These are phyloP conservation scores for Triplophysa tibetana DNA, from an alignment of 2,113 vertebrate genomes.

Conservation along the genomic window DNA sequence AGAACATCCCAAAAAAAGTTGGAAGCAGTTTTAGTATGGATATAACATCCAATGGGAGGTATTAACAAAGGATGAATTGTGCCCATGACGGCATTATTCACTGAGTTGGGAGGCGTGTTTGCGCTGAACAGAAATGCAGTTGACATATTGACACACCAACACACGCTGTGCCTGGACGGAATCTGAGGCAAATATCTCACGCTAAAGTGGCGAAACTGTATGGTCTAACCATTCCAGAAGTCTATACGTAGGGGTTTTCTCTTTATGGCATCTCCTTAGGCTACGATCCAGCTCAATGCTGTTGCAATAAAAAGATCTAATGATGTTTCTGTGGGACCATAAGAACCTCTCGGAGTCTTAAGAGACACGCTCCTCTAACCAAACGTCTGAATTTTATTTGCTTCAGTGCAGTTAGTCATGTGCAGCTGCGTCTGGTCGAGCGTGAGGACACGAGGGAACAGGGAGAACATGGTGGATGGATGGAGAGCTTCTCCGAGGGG, in stretches of 20 bases:
- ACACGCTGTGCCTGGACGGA: no score
- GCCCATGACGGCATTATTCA: no score
- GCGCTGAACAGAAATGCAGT: no score
- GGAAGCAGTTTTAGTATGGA: no score
- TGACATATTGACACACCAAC: no score
- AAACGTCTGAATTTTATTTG: conserved; percentile 39
- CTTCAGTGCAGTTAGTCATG: conserved; percentile 48
- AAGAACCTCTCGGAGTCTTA: background rate
- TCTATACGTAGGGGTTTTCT: background rate
- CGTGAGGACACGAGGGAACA: background rate
- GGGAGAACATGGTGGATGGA: background rate
- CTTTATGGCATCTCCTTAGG: background rate
- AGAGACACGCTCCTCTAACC: conserved; percentile 21
- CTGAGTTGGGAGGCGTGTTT: no score
- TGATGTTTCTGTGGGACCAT: conserved; percentile 15
- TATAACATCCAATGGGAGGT: no score
- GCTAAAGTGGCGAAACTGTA: no score
- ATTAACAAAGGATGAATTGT: no score
- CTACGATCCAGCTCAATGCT: conserved; percentile 10
- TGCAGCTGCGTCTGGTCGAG: conserved; percentile 41
- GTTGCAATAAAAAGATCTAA: conserved; percentile 20
- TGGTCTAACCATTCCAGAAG: no score
- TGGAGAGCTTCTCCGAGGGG: background rate
- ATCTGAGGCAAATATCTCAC: no score
- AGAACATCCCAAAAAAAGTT: no score